phyloP scores from a whole-genome alignment of 2,113 vertebrate species.

The Gobio gobio region DNA sequence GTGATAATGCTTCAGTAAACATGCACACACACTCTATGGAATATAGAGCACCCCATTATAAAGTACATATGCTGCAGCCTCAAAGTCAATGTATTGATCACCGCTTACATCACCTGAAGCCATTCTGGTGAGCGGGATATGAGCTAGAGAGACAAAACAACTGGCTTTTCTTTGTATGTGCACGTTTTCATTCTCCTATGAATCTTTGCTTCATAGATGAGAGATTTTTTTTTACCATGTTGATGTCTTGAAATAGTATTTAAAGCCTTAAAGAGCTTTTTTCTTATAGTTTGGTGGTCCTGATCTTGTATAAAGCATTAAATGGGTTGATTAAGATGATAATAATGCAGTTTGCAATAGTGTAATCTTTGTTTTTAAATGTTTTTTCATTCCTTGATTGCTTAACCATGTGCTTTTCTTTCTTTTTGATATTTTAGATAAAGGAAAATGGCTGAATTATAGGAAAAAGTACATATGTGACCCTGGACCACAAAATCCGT shows the following conservation, averaged over 20 bases:
- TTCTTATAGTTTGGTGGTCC: neutral
- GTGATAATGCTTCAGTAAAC: slow-evolving; percentile 27
- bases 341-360: neutral
- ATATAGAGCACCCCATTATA: slow-evolving; percentile 42
- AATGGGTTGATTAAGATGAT: neutral
- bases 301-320: neutral
- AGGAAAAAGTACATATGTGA: neutral
- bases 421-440: neutral
- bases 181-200: neutral
- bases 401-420: neutral
- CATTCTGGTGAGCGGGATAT: slow-evolving; percentile 57
- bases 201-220: neutral
- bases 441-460: neutral
- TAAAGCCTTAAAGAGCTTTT: neutral
- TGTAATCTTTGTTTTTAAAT: neutral
- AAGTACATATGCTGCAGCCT: slow-evolving; percentile 55
- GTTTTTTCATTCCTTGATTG: neutral
- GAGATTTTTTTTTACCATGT: neutral
- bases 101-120: slow-evolving; percentile 56
- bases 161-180: neutral
- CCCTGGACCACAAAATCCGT: no score
- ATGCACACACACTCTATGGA: slow-evolving; percentile 42
- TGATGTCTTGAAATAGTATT: neutral
- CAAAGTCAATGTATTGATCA: slow-evolving; percentile 68
- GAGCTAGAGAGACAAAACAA: neutral